Evolutionary conservation across 2,888 invertebrate genomes (phyloP).

Genomic region (Hydriomena furcata): DNA sequence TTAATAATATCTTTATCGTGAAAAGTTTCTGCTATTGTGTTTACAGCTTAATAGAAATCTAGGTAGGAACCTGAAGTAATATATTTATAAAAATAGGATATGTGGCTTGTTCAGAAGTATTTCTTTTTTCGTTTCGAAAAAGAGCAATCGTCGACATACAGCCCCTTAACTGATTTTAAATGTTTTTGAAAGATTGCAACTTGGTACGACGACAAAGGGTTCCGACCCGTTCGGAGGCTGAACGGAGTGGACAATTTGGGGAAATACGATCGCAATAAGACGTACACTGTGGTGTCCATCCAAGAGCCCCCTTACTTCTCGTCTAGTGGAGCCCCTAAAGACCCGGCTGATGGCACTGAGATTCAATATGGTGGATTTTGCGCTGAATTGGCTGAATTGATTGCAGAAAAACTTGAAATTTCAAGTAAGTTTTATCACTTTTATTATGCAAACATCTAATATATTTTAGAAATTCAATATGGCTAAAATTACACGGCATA

Average conservation of each 20-base stretch:
- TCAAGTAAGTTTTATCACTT: slow-evolving; percentile 86
- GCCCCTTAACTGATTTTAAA: background rate
- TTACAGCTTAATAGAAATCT: no score
- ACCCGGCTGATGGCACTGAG: background rate
- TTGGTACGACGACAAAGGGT: slow-evolving; percentile 92
- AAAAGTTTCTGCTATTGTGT: no score
- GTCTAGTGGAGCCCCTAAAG: background rate
- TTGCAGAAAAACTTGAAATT: slow-evolving; percentile 91
- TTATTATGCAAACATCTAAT: no score
- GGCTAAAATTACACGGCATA: no score
- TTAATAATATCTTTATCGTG: no score
- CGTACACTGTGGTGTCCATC: slow-evolving; percentile 93
- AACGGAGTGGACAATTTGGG: slow-evolving; percentile 85
- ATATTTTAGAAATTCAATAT: no score
- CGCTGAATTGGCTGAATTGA: slow-evolving; percentile 93
- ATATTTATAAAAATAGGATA: no score
- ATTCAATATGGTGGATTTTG: slow-evolving; percentile 92
- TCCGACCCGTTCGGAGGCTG: slow-evolving; percentile 89
- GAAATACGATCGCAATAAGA: slow-evolving; percentile 90
- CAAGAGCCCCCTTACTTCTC: slow-evolving; percentile 94
- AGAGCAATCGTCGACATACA: no score
- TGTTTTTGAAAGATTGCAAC: slow-evolving; percentile 86
- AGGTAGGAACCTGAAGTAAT: no score
- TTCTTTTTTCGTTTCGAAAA: no score
- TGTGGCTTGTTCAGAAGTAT: no score